Percentiles rank a stretch among this genome's conserved stretches.
These are phyloP conservation scores for Aix galericulata DNA, from an alignment of 2,113 vertebrate genomes.

Conservation along the genomic window DNA sequence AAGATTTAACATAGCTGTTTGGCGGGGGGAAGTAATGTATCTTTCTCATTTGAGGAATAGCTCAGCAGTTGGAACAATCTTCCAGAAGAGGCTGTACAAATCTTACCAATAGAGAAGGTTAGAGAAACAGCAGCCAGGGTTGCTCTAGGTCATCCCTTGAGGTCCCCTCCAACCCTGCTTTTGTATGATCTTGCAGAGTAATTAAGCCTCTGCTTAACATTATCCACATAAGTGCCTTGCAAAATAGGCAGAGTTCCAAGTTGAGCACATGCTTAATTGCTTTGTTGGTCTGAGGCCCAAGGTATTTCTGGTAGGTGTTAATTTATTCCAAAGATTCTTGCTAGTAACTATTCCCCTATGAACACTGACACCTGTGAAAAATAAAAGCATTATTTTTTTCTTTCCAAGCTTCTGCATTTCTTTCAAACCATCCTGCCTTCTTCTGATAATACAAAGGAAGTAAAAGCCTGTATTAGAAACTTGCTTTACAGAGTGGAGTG, in stretches of 20 bases:
- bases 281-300: slow-evolving; percentile 43
- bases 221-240: neutral
- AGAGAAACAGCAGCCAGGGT: neutral
- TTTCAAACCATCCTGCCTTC: slow-evolving; percentile 27
- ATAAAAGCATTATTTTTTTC: slow-evolving; percentile 41
- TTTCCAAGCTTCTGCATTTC: slow-evolving; percentile 53
- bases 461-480: slow-evolving; percentile 22
- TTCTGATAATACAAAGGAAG: slow-evolving; percentile 47
- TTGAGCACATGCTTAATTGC: slow-evolving; percentile 40
- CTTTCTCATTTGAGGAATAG: neutral
- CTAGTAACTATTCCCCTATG: slow-evolving; percentile 44
- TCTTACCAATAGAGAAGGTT: neutral
- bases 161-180: slow-evolving; percentile 10
- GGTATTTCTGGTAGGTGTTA: slow-evolving; percentile 56
- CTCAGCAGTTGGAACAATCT: neutral
- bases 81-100: neutral
- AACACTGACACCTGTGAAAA: slow-evolving; percentile 48
- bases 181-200: slow-evolving; percentile 22
- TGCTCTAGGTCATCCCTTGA: slow-evolving; percentile 19
- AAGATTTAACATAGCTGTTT: neutral
- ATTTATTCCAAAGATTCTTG: slow-evolving; percentile 55
- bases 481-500: neutral
- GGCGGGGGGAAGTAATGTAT: neutral
- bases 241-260: slow-evolving; percentile 5
- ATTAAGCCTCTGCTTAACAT: slow-evolving; percentile 51